Conservation (phyloP, 1,140 invertebrate genomes). For the Bombus difficillimus region DNA sequence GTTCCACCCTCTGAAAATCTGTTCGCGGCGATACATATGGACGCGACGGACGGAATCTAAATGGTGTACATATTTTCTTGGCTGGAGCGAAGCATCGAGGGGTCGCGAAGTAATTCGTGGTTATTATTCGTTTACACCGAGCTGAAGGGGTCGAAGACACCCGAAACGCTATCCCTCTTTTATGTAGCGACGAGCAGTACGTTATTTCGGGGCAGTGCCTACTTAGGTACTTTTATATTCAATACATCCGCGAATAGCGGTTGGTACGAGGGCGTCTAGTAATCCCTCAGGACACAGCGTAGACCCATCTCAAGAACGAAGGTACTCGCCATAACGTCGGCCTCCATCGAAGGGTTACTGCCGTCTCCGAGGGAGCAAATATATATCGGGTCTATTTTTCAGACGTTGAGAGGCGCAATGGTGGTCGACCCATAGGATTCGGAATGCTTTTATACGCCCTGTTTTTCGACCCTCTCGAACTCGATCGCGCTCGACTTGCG, state of each 20-base stretch:
- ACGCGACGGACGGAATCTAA: slow-evolving; percentile 55
- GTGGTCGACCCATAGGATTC: slow-evolving; percentile 36
- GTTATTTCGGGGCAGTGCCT: slow-evolving; percentile 78
- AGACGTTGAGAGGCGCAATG: slow-evolving; percentile 53
- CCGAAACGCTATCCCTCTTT: slow-evolving; percentile 43
- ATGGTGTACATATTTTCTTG: slow-evolving; percentile 68
- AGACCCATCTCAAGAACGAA: slow-evolving; percentile 67
- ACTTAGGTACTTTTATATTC: slow-evolving; percentile 82
- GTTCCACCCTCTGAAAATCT: slow-evolving; percentile 29
- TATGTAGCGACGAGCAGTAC: slow-evolving; percentile 57
- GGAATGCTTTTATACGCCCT: slow-evolving; percentile 27
- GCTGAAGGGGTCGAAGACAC: slow-evolving; percentile 52
- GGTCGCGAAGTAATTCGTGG: slow-evolving; percentile 73
- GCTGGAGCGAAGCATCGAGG: slow-evolving; percentile 35
- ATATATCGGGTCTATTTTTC: slow-evolving; percentile 74
- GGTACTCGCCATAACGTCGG: slow-evolving; percentile 63
- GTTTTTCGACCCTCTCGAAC: slow-evolving; percentile 23
- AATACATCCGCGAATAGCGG: slow-evolving; percentile 77
- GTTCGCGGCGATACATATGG: slow-evolving; percentile 4
- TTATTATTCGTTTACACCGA: slow-evolving; percentile 78
- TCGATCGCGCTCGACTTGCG: slow-evolving; percentile 37
- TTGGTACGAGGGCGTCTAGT: slow-evolving; percentile 68
- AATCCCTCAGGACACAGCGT: slow-evolving; percentile 75
- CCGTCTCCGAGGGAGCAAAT: slow-evolving; percentile 65
- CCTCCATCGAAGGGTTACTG: slow-evolving; percentile 75